phyloP scores from a whole-genome alignment of 1,140 invertebrate genomes.

The Bombus impatiens region DNA sequence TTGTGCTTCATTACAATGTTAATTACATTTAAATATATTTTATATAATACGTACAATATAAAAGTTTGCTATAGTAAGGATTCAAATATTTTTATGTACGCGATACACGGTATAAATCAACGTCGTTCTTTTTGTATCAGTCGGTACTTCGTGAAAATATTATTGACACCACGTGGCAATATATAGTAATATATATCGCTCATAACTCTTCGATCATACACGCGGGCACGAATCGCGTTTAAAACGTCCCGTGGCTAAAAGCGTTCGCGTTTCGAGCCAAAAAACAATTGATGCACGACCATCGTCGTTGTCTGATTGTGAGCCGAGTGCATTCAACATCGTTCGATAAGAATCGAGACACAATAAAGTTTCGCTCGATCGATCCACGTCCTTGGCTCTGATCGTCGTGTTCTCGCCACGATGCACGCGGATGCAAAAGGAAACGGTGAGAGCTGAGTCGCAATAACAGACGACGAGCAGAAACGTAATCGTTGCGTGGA shows the following conservation, averaged over 20 bases:
- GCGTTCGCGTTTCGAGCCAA: not conserved
- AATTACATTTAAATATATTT: too few species aligned
- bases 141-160: not conserved
- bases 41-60: too few species aligned
- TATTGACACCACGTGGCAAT: not conserved
- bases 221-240: not conserved
- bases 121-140: not conserved
- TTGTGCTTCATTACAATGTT: too few species aligned
- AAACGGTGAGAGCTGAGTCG: not conserved
- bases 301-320: not conserved
- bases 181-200: not conserved
- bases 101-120: too few species aligned
- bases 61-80: too few species aligned
- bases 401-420: slow-evolving; percentile 24
- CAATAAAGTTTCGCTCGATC: slow-evolving; percentile 13
- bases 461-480: not conserved
- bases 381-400: slow-evolving; percentile 7
- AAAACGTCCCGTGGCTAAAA: not conserved
- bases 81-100: too few species aligned
- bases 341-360: not conserved
- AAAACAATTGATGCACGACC: slow-evolving; percentile 13
- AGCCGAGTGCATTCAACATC: too few species aligned
- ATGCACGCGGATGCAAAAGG: slow-evolving; percentile 21
- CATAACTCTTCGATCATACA: not conserved
- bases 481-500: slow-evolving; percentile 44